These are phyloP conservation scores for Amorpha juglandis DNA, from an alignment of 2,888 invertebrate genomes.

Conservation along the genomic window DNA sequence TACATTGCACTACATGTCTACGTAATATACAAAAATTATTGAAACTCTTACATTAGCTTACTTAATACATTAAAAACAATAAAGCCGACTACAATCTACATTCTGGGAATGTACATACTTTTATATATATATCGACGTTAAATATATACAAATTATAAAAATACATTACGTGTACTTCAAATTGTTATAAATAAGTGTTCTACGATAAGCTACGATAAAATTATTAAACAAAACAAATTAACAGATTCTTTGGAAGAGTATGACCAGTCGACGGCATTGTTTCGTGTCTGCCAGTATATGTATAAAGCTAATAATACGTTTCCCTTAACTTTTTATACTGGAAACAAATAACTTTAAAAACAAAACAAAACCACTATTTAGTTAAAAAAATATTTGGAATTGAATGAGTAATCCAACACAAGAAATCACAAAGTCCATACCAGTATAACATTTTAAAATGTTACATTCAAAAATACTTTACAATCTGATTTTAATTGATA, in stretches of 20 bases:
- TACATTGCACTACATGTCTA: not conserved
- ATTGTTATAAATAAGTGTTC: slow-evolving; percentile 29
- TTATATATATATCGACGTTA: slow-evolving; percentile 43
- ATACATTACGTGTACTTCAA: slow-evolving; percentile 48
- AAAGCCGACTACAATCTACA: slow-evolving; percentile 72
- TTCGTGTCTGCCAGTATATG: slow-evolving; percentile 1
- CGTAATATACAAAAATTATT: slow-evolving; percentile 10
- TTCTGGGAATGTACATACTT: slow-evolving; percentile 70
- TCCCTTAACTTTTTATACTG: not conserved
- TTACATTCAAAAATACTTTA: too few species aligned
- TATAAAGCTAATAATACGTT: slow-evolving; percentile 1
- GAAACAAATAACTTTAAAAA: not conserved
- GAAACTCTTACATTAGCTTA: slow-evolving; percentile 36
- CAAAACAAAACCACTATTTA: not conserved
- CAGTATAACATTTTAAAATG: too few species aligned
- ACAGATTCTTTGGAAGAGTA: slow-evolving; percentile 30
- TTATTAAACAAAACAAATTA: slow-evolving; percentile 42
- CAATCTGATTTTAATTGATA: too few species aligned
- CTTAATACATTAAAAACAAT: slow-evolving; percentile 60
- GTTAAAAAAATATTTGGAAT: not conserved
- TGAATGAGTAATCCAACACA: too few species aligned
- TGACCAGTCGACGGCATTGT: slow-evolving; percentile 25
- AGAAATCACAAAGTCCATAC: too few species aligned
- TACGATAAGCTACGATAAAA: slow-evolving; percentile 40
- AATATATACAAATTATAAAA: slow-evolving; percentile 68